phyloP scores from a whole-genome alignment of 92 coral and sea anemone species.

The Micromussa lordhowensis region DNA sequence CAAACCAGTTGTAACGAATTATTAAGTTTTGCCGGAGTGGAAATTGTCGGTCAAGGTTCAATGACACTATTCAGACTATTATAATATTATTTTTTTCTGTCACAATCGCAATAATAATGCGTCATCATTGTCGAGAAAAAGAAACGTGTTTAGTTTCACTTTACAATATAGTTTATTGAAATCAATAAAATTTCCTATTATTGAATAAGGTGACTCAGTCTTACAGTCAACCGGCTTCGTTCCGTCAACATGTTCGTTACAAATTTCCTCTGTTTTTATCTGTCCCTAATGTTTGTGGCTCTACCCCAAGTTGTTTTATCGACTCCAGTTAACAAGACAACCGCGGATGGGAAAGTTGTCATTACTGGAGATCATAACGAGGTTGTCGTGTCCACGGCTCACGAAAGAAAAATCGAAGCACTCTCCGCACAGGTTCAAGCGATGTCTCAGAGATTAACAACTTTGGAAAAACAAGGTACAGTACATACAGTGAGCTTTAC shows the following conservation, averaged over 20 bases:
- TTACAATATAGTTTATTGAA: neutral
- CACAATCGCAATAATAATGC: neutral
- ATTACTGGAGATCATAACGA: slow-evolving; percentile 22
- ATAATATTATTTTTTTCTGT: neutral
- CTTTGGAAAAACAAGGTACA: neutral
- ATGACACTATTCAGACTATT: neutral
- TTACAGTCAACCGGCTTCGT: no score
- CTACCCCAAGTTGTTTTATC: neutral
- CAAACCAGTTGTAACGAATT: neutral
- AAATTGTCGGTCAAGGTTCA: neutral
- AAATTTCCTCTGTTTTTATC: neutral
- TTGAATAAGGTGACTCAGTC: neutral
- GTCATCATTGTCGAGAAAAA: slow-evolving; percentile 1
- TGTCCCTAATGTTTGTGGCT: neutral
- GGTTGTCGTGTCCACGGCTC: slow-evolving; percentile 16
- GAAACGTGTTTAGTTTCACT: neutral
- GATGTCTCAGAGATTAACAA: neutral
- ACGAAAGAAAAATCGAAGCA: no score
- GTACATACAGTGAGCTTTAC: no score
- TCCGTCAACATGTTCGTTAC: neutral
- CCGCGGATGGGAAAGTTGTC: slow-evolving; percentile 17
- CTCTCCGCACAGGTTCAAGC: neutral
- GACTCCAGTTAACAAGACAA: neutral
- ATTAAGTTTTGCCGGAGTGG: neutral
- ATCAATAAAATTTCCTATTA: neutral